These are phyloP conservation scores for Ophonus ardosiacus DNA, from an alignment of 2,888 invertebrate species.

Conservation along the genomic window DNA sequence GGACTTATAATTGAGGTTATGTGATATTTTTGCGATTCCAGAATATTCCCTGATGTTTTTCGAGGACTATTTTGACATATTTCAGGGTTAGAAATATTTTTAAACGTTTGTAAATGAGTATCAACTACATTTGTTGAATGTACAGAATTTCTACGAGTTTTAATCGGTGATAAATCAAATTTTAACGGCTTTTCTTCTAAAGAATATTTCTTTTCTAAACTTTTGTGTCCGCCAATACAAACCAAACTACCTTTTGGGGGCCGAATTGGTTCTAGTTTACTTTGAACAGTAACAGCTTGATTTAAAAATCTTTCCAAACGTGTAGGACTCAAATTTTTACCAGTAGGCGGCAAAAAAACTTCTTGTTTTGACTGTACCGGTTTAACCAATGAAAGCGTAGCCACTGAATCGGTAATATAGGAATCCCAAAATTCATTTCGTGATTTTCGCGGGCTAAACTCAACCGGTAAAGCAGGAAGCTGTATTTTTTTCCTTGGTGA, in stretches of 20 bases:
- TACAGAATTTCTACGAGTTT: background rate
- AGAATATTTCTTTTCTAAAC: conserved; percentile 23
- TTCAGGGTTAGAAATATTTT: background rate
- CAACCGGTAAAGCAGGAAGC: conserved; percentile 23
- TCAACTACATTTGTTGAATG: background rate
- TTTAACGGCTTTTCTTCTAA: background rate
- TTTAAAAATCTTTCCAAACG: conserved; percentile 16
- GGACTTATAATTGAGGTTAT: background rate
- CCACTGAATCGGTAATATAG: conserved; percentile 17
- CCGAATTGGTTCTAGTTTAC: conserved; percentile 14
- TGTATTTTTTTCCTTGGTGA: background rate
- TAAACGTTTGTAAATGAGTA: background rate
- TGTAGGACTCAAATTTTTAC: conserved; percentile 10
- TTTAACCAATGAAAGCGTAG: background rate
- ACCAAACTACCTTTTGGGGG: background rate
- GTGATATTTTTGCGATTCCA: background rate
- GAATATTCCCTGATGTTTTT: background rate
- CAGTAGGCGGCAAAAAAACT: background rate
- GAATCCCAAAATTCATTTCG: conserved; percentile 24
- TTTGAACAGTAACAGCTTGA: conserved; percentile 26
- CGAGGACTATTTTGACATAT: background rate
- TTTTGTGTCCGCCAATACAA: conserved; percentile 2
- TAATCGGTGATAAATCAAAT: background rate
- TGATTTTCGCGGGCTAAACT: conserved; percentile 14
- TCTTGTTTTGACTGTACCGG: background rate